Evolutionary conservation across 1,140 invertebrate genomes (phyloP).

Genomic region (Drosophila elegans): DNA sequence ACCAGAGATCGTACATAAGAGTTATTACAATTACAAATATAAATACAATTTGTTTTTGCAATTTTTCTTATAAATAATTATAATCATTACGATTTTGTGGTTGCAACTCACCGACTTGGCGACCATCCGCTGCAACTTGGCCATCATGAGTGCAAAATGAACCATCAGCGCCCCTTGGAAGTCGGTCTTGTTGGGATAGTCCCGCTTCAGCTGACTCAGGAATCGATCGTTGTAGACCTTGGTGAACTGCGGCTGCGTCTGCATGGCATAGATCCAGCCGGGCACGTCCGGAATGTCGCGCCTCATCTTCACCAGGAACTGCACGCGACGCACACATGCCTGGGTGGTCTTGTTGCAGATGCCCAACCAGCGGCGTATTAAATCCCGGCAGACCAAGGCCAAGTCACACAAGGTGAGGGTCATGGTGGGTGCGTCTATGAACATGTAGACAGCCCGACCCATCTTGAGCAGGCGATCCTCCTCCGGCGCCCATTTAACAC

Average conservation of each 20-base stretch:
- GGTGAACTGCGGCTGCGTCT: slow-evolving; percentile 57
- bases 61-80: too few species aligned
- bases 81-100: too few species aligned
- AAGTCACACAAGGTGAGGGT: slow-evolving; percentile 83
- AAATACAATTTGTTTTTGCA: too few species aligned
- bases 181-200: slow-evolving; percentile 60
- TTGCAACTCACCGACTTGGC: slow-evolving; percentile 50
- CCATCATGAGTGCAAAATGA: slow-evolving; percentile 68
- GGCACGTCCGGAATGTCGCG: slow-evolving; percentile 66
- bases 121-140: slow-evolving; percentile 56
- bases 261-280: slow-evolving; percentile 77
- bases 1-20: too few species aligned
- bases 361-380: slow-evolving; percentile 87
- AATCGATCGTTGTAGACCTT: slow-evolving; percentile 67
- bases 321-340: slow-evolving; percentile 88
- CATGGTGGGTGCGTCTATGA: slow-evolving; percentile 86
- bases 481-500: slow-evolving; percentile 87
- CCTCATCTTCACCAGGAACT: slow-evolving; percentile 77
- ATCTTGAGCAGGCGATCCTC: slow-evolving; percentile 89
- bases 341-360: slow-evolving; percentile 89
- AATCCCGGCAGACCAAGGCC: slow-evolving; percentile 86
- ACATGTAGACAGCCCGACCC: slow-evolving; percentile 88
- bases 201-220: slow-evolving; percentile 52
- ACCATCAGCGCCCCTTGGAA: slow-evolving; percentile 55
- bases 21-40: too few species aligned